These are phyloP conservation scores for Poeciliopsis turrubarensis DNA, from an alignment of 2,113 vertebrate genomes.

Conservation along the genomic window DNA sequence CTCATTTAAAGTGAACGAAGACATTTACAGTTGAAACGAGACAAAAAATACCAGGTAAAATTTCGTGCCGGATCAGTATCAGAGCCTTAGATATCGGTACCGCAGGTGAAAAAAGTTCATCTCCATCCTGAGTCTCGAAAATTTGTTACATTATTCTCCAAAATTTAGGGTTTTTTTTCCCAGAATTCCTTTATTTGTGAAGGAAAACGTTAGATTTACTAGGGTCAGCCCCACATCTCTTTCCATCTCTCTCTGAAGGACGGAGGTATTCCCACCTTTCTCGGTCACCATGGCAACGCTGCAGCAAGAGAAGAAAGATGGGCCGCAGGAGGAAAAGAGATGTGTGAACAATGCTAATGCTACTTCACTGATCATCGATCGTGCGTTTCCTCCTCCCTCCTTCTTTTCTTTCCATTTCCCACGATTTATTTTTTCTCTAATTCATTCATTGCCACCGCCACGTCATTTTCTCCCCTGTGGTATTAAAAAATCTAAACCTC, in stretches of 20 bases:
- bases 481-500: slow-evolving; percentile 58
- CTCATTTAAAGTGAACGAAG: no score
- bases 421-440: slow-evolving; percentile 20
- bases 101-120: no score
- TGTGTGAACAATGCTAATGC: slow-evolving; percentile 78
- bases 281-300: slow-evolving; percentile 81
- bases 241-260: slow-evolving; percentile 79
- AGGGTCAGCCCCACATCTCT: slow-evolving; percentile 10
- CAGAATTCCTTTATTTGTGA: no score
- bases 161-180: no score
- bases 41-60: no score
- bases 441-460: slow-evolving; percentile 25
- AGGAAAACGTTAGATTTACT: no score
- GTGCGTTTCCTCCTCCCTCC: slow-evolving; percentile 26
- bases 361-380: slow-evolving; percentile 73
- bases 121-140: no score
- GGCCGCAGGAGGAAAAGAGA: slow-evolving; percentile 62
- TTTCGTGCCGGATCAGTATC: no score
- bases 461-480: slow-evolving; percentile 45
- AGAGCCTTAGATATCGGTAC: no score
- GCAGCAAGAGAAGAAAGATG: slow-evolving; percentile 78
- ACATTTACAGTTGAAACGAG: no score
- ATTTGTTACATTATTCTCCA: no score
- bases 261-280: slow-evolving; percentile 85
- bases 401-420: neutral